phyloP scores from a whole-genome alignment of 2,888 invertebrate species.

The Sinopyrophorus schimmeli region DNA sequence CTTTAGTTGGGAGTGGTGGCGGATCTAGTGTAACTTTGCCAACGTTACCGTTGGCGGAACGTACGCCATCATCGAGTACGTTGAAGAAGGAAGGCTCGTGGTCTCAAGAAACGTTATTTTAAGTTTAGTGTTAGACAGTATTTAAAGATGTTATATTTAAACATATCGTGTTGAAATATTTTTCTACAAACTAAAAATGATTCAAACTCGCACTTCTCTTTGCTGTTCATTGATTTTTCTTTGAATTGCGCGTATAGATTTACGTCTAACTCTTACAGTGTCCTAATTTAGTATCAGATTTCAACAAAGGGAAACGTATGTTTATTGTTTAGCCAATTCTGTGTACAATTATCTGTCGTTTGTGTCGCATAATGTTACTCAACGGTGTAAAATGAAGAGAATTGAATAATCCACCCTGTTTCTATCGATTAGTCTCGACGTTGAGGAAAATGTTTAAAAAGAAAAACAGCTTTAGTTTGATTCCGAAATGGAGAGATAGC shows the following conservation, averaged over 20 bases:
- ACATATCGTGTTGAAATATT: constrained; percentile 33
- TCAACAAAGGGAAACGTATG: constrained; percentile 5
- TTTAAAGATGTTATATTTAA: constrained; percentile 21
- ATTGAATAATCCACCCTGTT: constrained; percentile 16
- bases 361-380: constrained; percentile 21
- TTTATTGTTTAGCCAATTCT: constrained; percentile 20
- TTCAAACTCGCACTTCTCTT: constrained; percentile 16
- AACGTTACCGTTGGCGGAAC: constrained; percentile 47
- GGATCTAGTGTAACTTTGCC: constrained; percentile 37
- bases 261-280: constrained; percentile 9
- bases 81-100: constrained; percentile 59
- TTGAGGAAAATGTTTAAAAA: constrained; percentile 8
- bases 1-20: constrained; percentile 23
- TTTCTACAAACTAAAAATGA: constrained; percentile 29
- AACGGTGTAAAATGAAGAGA: constrained; percentile 14
- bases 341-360: constrained; percentile 21
- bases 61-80: constrained; percentile 49
- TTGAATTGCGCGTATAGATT: constrained; percentile 18
- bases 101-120: constrained; percentile 82
- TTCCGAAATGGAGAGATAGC: not conserved
- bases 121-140: constrained; percentile 43
- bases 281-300: constrained; percentile 13
- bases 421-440: constrained; percentile 17
- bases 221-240: constrained; percentile 20
- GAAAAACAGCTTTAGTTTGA: not conserved